Conservation (phyloP, 2,797 vertebrate genomes). For the Hydrocynus forskahlii region DNA sequence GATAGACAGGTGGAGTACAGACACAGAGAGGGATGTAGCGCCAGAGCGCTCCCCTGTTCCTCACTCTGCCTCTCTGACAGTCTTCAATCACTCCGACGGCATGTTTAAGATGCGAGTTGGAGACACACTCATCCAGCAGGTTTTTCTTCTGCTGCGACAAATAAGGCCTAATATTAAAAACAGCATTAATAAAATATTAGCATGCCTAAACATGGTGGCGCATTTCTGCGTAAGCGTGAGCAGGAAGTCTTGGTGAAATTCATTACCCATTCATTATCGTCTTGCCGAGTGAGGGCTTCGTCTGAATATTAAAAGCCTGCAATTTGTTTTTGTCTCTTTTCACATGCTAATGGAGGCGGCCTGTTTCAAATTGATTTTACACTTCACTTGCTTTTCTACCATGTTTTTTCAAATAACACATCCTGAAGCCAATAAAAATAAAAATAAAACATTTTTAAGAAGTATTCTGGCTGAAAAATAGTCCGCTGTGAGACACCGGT, state of each 20-base stretch:
- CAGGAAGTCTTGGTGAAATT: conserved; percentile 39
- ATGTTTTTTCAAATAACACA: conserved; percentile 69
- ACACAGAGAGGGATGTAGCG: too few relatives aligned
- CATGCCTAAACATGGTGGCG: conserved; percentile 50
- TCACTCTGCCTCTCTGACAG: too few relatives aligned
- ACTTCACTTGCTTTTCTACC: conserved; percentile 70
- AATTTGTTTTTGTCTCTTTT: conserved; percentile 70
- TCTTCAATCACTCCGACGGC: background rate
- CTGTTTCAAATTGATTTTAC: conserved; percentile 70
- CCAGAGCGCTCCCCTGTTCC: too few relatives aligned
- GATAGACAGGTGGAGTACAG: too few relatives aligned
- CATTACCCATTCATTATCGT: conserved; percentile 58
- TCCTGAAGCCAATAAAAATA: conserved; percentile 62
- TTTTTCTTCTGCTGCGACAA: conserved; percentile 24
- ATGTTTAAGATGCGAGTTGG: conserved; percentile 3
- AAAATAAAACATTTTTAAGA: too few relatives aligned
- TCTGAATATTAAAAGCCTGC: conserved; percentile 58
- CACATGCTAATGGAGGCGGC: conserved; percentile 64
- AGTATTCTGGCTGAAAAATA: too few relatives aligned
- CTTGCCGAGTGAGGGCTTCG: conserved; percentile 41
- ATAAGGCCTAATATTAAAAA: conserved; percentile 34
- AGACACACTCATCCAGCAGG: background rate
- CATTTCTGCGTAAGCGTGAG: conserved; percentile 43
- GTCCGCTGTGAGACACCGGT: too few relatives aligned
- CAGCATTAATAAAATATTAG: conserved; percentile 68